A percentile compares a stretch with the other conserved stretches of the same genome.
Conservation (phyloP, 2,113 vertebrate genomes). For the Corythornis madagascariensis region DNA sequence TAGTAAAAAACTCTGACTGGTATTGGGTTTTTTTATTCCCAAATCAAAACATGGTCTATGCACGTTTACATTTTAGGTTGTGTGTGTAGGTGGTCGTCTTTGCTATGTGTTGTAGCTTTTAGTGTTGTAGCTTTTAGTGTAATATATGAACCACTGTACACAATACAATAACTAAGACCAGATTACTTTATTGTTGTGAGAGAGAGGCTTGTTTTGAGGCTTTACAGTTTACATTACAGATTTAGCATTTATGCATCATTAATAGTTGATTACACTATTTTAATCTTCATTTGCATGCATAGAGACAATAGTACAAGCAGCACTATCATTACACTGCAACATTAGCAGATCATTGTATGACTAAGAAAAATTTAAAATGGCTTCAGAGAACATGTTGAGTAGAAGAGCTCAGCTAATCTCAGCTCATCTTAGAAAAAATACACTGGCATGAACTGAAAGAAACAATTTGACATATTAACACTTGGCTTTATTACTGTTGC, state of each 20-base stretch:
- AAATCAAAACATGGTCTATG: not conserved
- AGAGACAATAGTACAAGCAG: not conserved
- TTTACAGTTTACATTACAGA: conserved; percentile 10
- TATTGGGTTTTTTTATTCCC: not conserved
- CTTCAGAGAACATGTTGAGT: not conserved
- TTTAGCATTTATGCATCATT: not conserved
- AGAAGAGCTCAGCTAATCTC: not conserved
- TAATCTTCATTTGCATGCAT: conserved; percentile 20
- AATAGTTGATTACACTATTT: not conserved
- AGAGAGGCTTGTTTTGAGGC: conserved; percentile 15
- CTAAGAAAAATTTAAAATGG: conserved; percentile 9
- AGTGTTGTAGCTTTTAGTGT: not conserved
- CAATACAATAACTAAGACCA: not conserved
- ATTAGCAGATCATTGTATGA: not conserved
- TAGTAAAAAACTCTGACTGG: not conserved
- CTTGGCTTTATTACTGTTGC: not conserved
- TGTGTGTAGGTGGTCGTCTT: not conserved
- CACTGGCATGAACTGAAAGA: not conserved
- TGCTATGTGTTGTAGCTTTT: not conserved
- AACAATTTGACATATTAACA: not conserved
- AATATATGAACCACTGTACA: not conserved
- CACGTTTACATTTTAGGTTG: not conserved
- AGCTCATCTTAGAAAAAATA: not conserved
- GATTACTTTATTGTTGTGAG: conserved; percentile 35
- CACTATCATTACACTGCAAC: not conserved